phyloP scores from a whole-genome alignment of 2,888 invertebrate genomes.

The Xylocampa areola region DNA sequence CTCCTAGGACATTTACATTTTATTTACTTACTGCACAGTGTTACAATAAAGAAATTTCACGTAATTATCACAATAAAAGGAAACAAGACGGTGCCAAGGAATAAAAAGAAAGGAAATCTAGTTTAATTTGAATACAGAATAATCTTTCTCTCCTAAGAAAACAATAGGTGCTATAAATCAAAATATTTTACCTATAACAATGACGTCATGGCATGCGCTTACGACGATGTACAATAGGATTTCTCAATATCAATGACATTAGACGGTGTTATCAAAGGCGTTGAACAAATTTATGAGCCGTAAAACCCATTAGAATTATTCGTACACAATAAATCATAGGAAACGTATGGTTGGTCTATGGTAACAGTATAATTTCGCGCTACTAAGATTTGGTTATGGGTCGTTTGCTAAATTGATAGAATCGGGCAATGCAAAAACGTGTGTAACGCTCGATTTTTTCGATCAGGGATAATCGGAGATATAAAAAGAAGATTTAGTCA shows the following conservation, averaged over 20 bases:
- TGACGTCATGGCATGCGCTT: conserved; percentile 65
- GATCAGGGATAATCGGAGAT: conserved; percentile 10
- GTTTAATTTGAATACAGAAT: conserved; percentile 48
- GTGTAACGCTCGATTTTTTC: conserved; percentile 29
- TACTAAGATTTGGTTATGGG: conserved; percentile 73
- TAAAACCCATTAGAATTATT: conserved; percentile 79
- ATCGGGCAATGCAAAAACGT: conserved; percentile 53
- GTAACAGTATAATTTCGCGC: conserved; percentile 70
- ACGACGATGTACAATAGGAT: conserved; percentile 69
- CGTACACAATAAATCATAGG: conserved; percentile 62
- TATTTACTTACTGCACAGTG: conserved; percentile 33
- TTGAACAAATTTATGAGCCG: conserved; percentile 81
- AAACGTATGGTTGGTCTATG: conserved; percentile 54
- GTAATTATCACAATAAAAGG: conserved; percentile 49
- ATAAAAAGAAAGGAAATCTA: conserved; percentile 23
- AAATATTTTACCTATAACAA: conserved; percentile 59
- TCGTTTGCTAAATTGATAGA: conserved; percentile 69
- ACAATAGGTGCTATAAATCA: conserved; percentile 69
- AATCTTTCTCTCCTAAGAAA: conserved; percentile 54
- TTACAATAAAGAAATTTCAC: conserved; percentile 42
- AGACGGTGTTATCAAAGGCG: conserved; percentile 71
- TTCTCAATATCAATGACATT: conserved; percentile 69
- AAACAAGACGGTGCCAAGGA: conserved; percentile 15
- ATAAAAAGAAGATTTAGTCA: conserved; percentile 32
- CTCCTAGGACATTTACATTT: conserved; percentile 10